These are phyloP conservation scores for Scleropages formosus DNA, from an alignment of 2,797 vertebrate genomes.

Conservation along the genomic window DNA sequence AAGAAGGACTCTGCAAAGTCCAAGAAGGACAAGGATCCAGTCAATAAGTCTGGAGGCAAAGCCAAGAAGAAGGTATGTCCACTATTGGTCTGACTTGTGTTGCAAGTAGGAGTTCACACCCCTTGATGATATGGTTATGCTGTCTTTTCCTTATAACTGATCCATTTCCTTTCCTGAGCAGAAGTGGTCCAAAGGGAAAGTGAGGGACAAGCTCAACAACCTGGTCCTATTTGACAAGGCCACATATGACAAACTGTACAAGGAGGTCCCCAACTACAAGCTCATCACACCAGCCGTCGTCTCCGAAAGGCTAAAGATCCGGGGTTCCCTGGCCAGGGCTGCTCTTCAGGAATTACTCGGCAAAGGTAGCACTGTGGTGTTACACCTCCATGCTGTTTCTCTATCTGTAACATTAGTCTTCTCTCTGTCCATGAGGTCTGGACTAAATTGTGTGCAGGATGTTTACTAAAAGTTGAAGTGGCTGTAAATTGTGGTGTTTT, in stretches of 20 bases:
- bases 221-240: constrained; percentile 96
- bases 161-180: constrained; percentile 63
- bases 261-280: constrained; percentile 98
- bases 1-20: constrained; percentile 94
- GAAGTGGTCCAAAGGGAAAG: constrained; percentile 99
- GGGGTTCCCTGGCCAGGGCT: constrained; percentile 90
- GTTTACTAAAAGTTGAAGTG: background rate
- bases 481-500: too few relatives aligned
- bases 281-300: constrained; percentile 97
- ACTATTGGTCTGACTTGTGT: background rate
- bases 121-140: background rate
- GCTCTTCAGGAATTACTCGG: constrained; percentile 93
- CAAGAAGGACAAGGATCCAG: constrained; percentile 97
- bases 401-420: background rate
- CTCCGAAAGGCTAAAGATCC: constrained; percentile 95
- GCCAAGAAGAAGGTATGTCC: constrained; percentile 89
- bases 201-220: constrained; percentile 97
- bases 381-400: background rate
- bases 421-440: background rate
- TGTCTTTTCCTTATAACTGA: background rate
- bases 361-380: constrained; percentile 76
- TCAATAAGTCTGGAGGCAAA: constrained; percentile 96
- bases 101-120: background rate
- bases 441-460: background rate
- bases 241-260: constrained; percentile 94